Evolutionary conservation across 1,140 invertebrate genomes (phyloP), one percentile per base, ranked within the genome.

Genomic region (Cylas formicarius): DNA sequence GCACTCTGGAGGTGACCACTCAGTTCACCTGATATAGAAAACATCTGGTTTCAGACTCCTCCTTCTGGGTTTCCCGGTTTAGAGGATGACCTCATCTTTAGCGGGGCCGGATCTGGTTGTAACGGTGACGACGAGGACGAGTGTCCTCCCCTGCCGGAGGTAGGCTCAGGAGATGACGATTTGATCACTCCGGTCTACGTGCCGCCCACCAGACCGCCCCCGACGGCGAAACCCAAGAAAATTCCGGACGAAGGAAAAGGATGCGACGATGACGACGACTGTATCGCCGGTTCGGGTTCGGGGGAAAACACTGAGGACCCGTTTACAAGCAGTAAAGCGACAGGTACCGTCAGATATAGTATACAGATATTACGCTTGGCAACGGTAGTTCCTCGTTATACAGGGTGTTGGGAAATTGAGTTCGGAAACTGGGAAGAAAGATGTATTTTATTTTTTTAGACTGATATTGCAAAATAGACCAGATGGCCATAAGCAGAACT

Each of bases 111-210:
- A 8, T 90, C 86, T 10, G 87, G 87, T 0, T 92, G 88, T 62
- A 76, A 83, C 20, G 81, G 84, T 47, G 86, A 88, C 60, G 81
- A 84, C 56, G 89, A 93, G 62, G 83, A 86, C 54, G 84, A 89
- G 61, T 90, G 87, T 55, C 85, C 83, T 19, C 85, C 86, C 5
- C 72, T 84, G 24, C 86, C 84, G 34, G 86, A 89, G 53, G 77
- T 81, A 10, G 84, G 82, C 23, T 82, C 83, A 36, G 85, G 85
- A 32, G 85, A 86, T 57, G 88, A 91, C 63, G 88, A 93, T 61
- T 72, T 94, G 10, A 91, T 94, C 36, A 94, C 90, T 0, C 90
- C 90, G 0, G 87, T 92, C 0, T 92, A 91, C 67, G 82, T 89
- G 9, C 84, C 88, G 13, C 81, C 86, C 3, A 89, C 87, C 16